phyloP scores from a whole-genome alignment of 1,140 invertebrate genomes.

The Ceratina japonica region DNA sequence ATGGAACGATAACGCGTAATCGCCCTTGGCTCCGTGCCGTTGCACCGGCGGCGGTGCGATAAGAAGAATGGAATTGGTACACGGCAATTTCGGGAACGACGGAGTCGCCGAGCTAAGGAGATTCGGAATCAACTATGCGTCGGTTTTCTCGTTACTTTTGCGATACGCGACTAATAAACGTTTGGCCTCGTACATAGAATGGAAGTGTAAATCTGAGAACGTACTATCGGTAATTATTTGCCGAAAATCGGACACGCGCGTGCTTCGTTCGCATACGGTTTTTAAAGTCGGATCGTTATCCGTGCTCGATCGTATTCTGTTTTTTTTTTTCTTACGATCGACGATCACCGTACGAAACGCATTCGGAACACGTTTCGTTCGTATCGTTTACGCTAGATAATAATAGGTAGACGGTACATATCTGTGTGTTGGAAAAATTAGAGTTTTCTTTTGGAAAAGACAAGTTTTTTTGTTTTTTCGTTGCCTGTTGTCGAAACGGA shows the following conservation, averaged over 20 bases:
- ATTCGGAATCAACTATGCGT: background rate
- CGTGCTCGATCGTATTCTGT: background rate
- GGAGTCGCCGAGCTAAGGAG: background rate
- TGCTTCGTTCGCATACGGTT: background rate
- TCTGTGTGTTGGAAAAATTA: background rate
- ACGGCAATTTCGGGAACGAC: slow-evolving; percentile 11
- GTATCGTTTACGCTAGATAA: slow-evolving; percentile 23
- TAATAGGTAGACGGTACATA: slow-evolving; percentile 6
- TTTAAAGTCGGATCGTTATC: background rate
- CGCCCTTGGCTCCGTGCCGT: background rate
- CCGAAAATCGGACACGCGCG: slow-evolving; percentile 2
- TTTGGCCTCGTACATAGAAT: slow-evolving; percentile 24
- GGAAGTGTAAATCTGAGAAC: slow-evolving; percentile 19
- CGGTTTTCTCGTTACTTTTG: background rate
- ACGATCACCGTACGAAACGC: background rate
- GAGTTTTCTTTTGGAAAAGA: slow-evolving; percentile 44
- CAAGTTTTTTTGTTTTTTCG: slow-evolving; percentile 57
- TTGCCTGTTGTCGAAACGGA: slow-evolving; percentile 57
- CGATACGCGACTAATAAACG: slow-evolving; percentile 3
- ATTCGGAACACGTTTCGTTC: background rate
- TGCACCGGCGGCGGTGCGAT: slow-evolving; percentile 24
- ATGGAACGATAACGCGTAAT: background rate
- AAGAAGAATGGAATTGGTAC: slow-evolving; percentile 12
- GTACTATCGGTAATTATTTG: slow-evolving; percentile 20
- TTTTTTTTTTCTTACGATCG: slow-evolving; percentile 17